These are phyloP conservation scores for Gymnocypris eckloni DNA, from an alignment of 2,797 vertebrate genomes.

Conservation along the genomic window DNA sequence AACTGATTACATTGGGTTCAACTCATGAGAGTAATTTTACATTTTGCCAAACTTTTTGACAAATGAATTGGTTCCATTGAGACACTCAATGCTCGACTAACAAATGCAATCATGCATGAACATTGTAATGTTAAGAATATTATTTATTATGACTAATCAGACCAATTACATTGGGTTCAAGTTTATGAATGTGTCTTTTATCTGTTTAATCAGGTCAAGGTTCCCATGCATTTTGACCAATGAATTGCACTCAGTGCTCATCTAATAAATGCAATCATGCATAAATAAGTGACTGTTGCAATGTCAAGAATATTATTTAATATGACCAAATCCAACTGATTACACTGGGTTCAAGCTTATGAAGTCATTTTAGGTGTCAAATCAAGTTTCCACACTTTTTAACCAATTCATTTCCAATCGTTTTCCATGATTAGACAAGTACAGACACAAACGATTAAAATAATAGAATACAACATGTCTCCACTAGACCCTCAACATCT, in stretches of 20 bases:
- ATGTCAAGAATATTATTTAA: neutral
- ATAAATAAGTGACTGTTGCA: neutral
- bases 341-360: neutral
- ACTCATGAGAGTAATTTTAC: neutral
- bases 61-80: neutral
- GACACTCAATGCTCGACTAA: neutral
- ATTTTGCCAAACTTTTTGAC: neutral
- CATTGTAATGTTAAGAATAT: neutral
- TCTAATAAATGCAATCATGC: neutral
- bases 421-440: neutral
- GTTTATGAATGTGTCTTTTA: neutral
- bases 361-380: neutral
- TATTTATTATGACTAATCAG: neutral
- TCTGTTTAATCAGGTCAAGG: neutral
- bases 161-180: no score
- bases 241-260: neutral
- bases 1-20: neutral
- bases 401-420: neutral
- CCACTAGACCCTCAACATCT: neutral
- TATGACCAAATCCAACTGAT: no score
- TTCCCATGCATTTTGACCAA: neutral
- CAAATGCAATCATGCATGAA: neutral
- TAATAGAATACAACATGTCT: neutral
- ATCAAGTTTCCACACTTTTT: neutral
- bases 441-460: neutral